phyloP scores from a whole-genome alignment of 2,113 vertebrate species.

The Channa maculata region DNA sequence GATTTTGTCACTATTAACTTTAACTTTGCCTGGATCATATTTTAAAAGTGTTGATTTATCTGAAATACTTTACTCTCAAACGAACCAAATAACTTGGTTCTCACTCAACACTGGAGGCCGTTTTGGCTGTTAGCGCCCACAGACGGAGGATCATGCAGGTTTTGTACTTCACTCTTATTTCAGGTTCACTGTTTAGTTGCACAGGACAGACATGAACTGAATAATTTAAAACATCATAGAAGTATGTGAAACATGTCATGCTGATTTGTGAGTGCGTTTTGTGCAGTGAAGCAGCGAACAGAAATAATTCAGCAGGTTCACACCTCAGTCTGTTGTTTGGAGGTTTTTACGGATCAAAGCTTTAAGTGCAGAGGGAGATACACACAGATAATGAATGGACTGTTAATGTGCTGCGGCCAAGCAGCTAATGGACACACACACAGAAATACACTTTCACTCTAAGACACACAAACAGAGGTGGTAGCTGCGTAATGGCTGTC shows the following conservation, averaged over 20 bases:
- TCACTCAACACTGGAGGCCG: not conserved
- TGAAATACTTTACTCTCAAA: too few relatives aligned
- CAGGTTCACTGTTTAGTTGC: constrained; percentile 21
- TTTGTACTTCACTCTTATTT: constrained; percentile 12
- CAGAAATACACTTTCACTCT: constrained; percentile 15
- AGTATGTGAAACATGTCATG: constrained; percentile 2
- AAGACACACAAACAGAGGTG: constrained; percentile 37
- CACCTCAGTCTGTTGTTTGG: constrained; percentile 58
- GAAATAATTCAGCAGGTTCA: constrained; percentile 59
- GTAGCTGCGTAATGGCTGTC: constrained; percentile 69
- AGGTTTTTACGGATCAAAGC: constrained; percentile 66
- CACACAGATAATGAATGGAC: constrained; percentile 93
- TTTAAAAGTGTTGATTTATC: too few relatives aligned
- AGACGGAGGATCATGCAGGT: constrained; percentile 2
- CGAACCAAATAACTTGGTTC: not conserved
- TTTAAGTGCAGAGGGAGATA: constrained; percentile 67
- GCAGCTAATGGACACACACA: constrained; percentile 89
- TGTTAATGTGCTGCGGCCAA: constrained; percentile 96
- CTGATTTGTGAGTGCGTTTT: constrained; percentile 10
- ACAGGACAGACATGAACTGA: constrained; percentile 32
- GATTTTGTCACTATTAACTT: too few relatives aligned
- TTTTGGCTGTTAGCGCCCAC: not conserved
- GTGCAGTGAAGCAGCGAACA: constrained; percentile 14
- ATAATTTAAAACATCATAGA: constrained; percentile 42
- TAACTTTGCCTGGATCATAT: too few relatives aligned